Base-by-base conservation (phyloP, 2,888 invertebrate genomes). In the Vesta saturnalis region DNA sequence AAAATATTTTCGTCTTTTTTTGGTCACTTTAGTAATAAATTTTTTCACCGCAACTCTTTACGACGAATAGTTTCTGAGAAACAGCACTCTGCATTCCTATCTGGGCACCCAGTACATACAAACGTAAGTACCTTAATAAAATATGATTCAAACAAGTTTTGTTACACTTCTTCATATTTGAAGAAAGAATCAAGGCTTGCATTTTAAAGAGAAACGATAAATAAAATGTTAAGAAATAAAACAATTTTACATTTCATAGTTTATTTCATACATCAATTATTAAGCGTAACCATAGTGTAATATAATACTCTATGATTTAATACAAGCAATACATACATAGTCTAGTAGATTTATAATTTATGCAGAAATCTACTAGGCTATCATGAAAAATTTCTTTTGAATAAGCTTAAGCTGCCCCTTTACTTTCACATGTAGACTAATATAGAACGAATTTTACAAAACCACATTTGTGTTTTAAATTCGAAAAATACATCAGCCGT, bases 371-470 rank as follows among this genome's bases (percentile, higher is more conserved):
- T 77, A 74, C 72, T 70, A 74, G 72, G 64, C 72, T 70, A 70
- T 60, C 47, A 35, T 54, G 61, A 61, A 47, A n/a, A 49, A 60
- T 62, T 62, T 58, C 67, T 71, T 70, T 65, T 60, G 59, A 69
- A 72, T 78, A 82, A 81, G 81, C 79, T 78, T 77, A 80, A 82
- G 82, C 83, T 83, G 83, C 83, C 83, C 82, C 83, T 81, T 83
- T 83, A 82, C 82, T 81, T 78, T 78, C 76, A 76, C 75, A 72
- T 77, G 67, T 71, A 55, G 63, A 60, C 68, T 64, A 64, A 47
- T 55, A 60, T 43, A 30, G 21, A 60, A 66, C 35, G 60, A 65
- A 65, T 66, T 55, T n/a, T 18, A 12, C 21, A 54, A 19, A 35
- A 23, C n/a, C 62, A 46, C 43, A 18, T 10, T 64, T 30, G 30